Evolutionary conservation across 2,888 invertebrate species (phyloP).

Genomic region (Podabrus alpinus): DNA sequence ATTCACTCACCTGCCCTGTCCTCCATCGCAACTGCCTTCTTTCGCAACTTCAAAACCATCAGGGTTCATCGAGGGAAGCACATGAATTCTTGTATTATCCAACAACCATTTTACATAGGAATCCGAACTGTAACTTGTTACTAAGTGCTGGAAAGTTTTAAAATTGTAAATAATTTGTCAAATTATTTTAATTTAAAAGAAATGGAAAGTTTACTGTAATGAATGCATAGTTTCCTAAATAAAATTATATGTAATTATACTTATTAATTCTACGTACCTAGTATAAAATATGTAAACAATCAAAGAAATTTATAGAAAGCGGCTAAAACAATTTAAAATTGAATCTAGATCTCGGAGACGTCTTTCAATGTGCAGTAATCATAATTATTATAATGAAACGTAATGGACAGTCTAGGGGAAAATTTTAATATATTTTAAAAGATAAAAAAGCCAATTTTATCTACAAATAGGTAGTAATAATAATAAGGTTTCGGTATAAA

Average conservation of each 20-base stretch:
- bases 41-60: conserved; percentile 94
- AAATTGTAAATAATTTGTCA: not conserved
- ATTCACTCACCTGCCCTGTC: conserved; percentile 79
- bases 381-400: no score
- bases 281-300: no score
- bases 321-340: no score
- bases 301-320: no score
- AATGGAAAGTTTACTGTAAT: conserved; percentile 38
- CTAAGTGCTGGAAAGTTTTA: conserved; percentile 70
- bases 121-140: conserved; percentile 80
- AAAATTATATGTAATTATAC: not conserved
- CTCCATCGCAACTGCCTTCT: conserved; percentile 86
- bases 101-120: conserved; percentile 87
- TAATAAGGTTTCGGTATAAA: no score
- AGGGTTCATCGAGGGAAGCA: conserved; percentile 98
- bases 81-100: conserved; percentile 94
- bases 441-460: no score
- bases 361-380: no score
- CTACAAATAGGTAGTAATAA: no score
- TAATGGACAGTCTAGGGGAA: no score
- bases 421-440: no score
- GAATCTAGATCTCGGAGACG: no score
- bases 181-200: conserved; percentile 39
- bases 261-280: no score
- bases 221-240: not conserved